Evolutionary conservation across 2,113 vertebrate genomes (phyloP).

Genomic region (Athene cunicularia): DNA sequence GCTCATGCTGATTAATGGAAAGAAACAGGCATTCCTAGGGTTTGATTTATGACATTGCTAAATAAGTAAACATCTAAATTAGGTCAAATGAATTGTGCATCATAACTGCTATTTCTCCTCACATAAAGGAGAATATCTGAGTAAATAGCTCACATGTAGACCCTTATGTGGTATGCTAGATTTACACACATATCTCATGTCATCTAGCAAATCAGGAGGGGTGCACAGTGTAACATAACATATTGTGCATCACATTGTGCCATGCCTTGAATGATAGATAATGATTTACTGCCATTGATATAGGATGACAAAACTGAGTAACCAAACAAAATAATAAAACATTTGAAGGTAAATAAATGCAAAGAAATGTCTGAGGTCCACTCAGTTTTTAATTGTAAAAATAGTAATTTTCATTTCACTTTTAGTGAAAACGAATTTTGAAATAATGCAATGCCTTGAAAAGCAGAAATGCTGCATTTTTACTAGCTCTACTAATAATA

Average conservation of each 20-base stretch:
- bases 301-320: neutral
- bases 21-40: neutral
- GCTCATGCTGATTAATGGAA: neutral
- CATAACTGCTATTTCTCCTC: neutral
- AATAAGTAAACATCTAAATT: conserved; percentile 16
- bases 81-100: neutral
- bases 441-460: neutral
- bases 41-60: neutral
- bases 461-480: neutral
- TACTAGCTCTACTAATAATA: neutral
- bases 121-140: neutral
- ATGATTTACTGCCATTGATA: neutral
- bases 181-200: neutral
- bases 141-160: neutral
- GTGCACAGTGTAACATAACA: neutral
- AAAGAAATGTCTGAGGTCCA: neutral
- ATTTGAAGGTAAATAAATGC: neutral
- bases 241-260: neutral
- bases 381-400: neutral
- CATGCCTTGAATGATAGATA: neutral
- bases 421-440: neutral
- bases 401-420: neutral
- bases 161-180: neutral
- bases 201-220: neutral
- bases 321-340: neutral